A percentile compares a stretch with the other conserved stretches of the same genome.
Evolutionary conservation across 2,888 invertebrate genomes (phyloP).

Genomic region (Cyaniris semiargus): DNA sequence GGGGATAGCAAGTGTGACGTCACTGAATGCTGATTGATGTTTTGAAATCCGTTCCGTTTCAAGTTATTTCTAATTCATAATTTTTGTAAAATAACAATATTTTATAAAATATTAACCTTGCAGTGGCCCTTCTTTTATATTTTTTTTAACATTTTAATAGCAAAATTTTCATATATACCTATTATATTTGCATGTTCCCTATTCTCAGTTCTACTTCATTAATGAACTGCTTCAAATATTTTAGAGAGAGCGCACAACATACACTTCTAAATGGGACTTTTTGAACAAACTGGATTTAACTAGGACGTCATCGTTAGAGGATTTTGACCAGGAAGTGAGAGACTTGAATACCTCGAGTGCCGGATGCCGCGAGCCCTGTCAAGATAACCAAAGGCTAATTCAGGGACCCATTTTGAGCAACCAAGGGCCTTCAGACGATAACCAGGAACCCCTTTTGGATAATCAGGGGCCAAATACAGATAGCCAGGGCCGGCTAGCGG

Average conservation of each 20-base stretch:
- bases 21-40: no score
- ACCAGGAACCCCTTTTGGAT: not conserved
- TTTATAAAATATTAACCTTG: no score
- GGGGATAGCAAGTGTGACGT: no score
- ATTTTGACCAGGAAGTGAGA: not conserved
- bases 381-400: not conserved
- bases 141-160: no score
- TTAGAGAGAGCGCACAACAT: not conserved
- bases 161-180: no score
- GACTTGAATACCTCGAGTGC: not conserved
- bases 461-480: not conserved
- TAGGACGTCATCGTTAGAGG: not conserved
- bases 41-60: no score
- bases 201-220: no score
- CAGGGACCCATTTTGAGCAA: not conserved
- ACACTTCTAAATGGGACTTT: not conserved
- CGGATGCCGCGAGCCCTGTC: not conserved
- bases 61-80: no score
- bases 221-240: not conserved
- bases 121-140: no score
- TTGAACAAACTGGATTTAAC: not conserved
- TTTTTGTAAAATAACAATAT: no score
- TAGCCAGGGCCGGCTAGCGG: not conserved
- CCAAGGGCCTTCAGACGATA: not conserved
- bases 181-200: no score